Evolutionary conservation across 2,888 invertebrate genomes (phyloP).

Genomic region (Euzophera pinguis): DNA sequence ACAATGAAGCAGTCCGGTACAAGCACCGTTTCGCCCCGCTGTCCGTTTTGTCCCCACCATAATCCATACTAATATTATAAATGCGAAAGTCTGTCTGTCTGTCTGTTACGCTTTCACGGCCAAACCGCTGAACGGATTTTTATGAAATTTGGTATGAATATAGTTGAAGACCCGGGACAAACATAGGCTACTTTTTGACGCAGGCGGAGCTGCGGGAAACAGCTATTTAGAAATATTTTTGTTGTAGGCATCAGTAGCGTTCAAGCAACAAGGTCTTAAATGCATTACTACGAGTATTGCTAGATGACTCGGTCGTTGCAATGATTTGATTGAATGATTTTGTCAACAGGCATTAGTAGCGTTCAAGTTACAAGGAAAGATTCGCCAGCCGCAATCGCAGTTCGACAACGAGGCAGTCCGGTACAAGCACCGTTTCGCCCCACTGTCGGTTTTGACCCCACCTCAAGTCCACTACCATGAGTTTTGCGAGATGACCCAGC

Average conservation of each 20-base stretch:
- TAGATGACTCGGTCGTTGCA: conserved; percentile 88
- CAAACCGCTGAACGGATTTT: too few relatives aligned
- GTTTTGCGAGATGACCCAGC: conserved; percentile 91
- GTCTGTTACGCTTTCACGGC: too few relatives aligned
- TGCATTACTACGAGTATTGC: conserved; percentile 93
- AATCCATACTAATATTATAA: too few relatives aligned
- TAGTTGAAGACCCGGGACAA: too few relatives aligned
- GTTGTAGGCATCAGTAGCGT: too few relatives aligned
- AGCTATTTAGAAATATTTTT: too few relatives aligned
- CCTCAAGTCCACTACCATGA: conserved; percentile 95
- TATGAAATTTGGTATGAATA: too few relatives aligned
- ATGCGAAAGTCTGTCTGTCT: too few relatives aligned
- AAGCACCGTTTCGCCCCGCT: conserved; percentile 96
- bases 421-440: conserved; percentile 95
- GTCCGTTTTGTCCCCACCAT: conserved; percentile 91
- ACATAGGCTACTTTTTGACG: too few relatives aligned
- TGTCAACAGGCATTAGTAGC: conserved; percentile 89
- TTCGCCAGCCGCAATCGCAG: conserved; percentile 90
- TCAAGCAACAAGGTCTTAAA: too few relatives aligned
- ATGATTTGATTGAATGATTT: too few relatives aligned
- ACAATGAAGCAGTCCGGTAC: conserved; percentile 95
- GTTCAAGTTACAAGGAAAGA: conserved; percentile 92
- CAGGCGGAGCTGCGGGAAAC: too few relatives aligned
- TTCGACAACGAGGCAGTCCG: conserved; percentile 97
- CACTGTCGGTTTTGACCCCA: conserved; percentile 92